Evolutionary conservation across 2,113 vertebrate genomes (phyloP).

Genomic region (Coregonus clupeaformis): DNA sequence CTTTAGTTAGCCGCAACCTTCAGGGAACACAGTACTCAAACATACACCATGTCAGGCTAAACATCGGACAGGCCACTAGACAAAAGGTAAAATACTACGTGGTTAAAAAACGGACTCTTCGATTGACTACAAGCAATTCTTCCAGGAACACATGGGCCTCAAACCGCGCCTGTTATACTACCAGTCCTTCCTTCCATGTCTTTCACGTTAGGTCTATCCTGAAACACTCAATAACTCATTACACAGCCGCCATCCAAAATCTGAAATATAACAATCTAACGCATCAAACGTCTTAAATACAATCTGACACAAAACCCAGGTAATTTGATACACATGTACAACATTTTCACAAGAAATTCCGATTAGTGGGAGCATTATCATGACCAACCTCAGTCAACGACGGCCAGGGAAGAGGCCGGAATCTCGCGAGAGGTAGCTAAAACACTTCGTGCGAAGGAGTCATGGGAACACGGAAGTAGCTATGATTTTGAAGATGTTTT

Average conservation of each 20-base stretch:
- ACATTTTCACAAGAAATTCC: conserved; percentile 18
- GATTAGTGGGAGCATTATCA: neutral
- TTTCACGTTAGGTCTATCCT: neutral
- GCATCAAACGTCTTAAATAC: conserved; percentile 54
- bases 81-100: too few relatives aligned
- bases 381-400: conserved; percentile 83
- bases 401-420: conserved; percentile 88
- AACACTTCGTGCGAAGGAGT: conserved; percentile 36
- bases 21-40: too few relatives aligned
- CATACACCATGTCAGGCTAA: too few relatives aligned
- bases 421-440: conserved; percentile 84
- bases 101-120: too few relatives aligned
- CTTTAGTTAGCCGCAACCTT: too few relatives aligned
- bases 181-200: conserved; percentile 3
- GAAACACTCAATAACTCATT: conserved; percentile 1
- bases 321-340: neutral
- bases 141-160: conserved; percentile 50
- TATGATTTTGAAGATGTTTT: too few relatives aligned
- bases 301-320: fast-evolving
- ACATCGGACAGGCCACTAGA: too few relatives aligned
- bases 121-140: neutral
- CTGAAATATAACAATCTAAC: conserved; percentile 61
- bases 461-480: conserved; percentile 8
- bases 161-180: neutral
- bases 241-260: conserved; percentile 60